These are phyloP conservation scores for Palythoa caribaeorum DNA, from an alignment of 92 coral and sea anemone genomes.

Conservation along the genomic window DNA sequence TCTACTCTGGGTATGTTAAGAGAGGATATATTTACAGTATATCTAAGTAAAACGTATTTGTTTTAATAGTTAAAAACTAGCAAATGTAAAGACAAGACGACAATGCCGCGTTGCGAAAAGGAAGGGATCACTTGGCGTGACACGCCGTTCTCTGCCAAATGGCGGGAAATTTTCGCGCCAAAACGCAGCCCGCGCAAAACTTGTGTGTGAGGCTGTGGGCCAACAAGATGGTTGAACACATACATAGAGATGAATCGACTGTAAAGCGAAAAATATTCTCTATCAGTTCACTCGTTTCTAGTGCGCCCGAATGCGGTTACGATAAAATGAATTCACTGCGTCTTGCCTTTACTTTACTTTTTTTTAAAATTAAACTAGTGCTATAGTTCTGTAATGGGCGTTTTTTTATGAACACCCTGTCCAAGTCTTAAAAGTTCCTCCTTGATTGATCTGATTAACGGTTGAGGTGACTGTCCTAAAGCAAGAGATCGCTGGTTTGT, in stretches of 20 bases:
- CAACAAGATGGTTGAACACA: too few relatives aligned
- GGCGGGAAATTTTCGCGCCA: neutral
- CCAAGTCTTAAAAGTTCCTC: constrained; percentile 89
- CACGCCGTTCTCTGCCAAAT: neutral
- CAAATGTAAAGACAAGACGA: neutral
- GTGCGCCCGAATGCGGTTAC: too few relatives aligned
- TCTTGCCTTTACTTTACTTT: neutral
- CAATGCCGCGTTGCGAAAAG: too few relatives aligned
- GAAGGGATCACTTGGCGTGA: neutral
- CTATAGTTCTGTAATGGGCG: constrained; percentile 83
- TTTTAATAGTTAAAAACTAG: too few relatives aligned
- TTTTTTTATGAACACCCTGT: constrained; percentile 72
- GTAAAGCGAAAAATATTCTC: too few relatives aligned
- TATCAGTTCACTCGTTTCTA: too few relatives aligned
- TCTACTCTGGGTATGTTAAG: too few relatives aligned
- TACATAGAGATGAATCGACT: too few relatives aligned
- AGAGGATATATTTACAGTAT: too few relatives aligned
- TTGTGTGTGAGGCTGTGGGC: neutral
- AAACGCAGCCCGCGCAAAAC: neutral
- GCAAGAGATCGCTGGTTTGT: constrained; percentile 70
- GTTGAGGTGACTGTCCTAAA: constrained; percentile 91
- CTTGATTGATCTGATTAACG: constrained; percentile 90
- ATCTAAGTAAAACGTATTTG: too few relatives aligned
- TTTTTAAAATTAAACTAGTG: neutral
- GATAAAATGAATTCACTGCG: too few relatives aligned